Percentiles rank a stretch among this genome's conserved stretches.
Conservation (phyloP, 2,113 vertebrate species). For the Hemiscyllium ocellatum region DNA sequence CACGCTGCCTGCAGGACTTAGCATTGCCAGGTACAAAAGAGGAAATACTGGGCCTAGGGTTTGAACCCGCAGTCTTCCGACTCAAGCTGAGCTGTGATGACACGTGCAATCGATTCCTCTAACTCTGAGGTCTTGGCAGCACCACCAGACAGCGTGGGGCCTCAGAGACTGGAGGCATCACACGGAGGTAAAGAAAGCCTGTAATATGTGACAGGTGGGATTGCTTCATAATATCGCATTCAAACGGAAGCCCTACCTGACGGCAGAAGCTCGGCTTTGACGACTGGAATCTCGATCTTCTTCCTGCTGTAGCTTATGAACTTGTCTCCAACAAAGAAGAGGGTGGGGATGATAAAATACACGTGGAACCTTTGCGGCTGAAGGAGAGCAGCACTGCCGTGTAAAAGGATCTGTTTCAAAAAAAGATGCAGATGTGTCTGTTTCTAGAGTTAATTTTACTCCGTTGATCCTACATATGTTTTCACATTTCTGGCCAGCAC, state of each 20-base stretch:
- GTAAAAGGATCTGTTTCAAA: slow-evolving; percentile 36
- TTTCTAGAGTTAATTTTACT: neutral
- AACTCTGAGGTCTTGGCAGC: no score
- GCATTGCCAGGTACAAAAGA: neutral
- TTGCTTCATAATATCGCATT: no score
- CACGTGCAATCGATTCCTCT: neutral
- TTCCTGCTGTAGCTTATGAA: slow-evolving; percentile 31
- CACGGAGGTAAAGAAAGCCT: neutral
- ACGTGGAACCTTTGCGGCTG: slow-evolving; percentile 37
- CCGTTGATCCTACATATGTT: neutral
- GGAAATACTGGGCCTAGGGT: neutral
- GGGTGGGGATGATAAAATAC: slow-evolving; percentile 35
- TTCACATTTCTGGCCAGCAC: neutral
- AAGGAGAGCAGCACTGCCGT: slow-evolving; percentile 27
- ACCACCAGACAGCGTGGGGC: no score
- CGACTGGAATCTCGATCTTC: slow-evolving; percentile 34
- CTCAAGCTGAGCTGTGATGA: neutral
- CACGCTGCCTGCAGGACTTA: neutral
- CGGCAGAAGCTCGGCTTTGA: slow-evolving; percentile 34
- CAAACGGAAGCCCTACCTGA: neutral
- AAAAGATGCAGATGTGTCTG: neutral
- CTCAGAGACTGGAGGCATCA: neutral
- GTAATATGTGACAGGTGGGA: neutral
- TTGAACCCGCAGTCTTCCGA: neutral
- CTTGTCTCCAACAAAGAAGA: slow-evolving; percentile 35